Evolutionary conservation across 2,113 vertebrate species (phyloP).

Genomic region (Cromileptes altivelis): DNA sequence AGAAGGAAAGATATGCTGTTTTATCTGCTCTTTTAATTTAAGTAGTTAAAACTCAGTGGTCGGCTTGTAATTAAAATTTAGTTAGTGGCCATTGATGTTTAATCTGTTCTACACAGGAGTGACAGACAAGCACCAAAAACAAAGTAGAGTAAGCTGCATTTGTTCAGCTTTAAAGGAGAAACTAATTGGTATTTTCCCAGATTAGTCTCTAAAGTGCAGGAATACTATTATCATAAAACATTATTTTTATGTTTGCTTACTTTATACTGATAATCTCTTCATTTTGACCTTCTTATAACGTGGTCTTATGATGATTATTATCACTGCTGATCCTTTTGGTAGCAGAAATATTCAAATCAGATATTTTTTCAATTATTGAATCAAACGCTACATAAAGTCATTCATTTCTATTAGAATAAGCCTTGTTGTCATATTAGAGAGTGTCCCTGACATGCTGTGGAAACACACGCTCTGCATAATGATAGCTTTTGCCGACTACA

Average conservation of each 20-base stretch:
- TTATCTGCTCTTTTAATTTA: background rate
- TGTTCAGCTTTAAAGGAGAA: conserved; percentile 2
- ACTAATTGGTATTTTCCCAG: background rate
- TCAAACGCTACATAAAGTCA: background rate
- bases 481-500: background rate
- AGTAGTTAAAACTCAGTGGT: background rate
- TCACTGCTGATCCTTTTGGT: background rate
- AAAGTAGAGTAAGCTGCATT: conserved; percentile 9
- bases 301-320: background rate
- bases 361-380: background rate
- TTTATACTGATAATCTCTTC: background rate
- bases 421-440: background rate
- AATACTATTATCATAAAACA: background rate
- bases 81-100: conserved; percentile 6
- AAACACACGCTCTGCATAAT: conserved; percentile 8
- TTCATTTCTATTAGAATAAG: background rate
- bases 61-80: background rate
- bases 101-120: background rate
- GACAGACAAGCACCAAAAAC: background rate
- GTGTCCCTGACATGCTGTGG: background rate
- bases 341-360: background rate
- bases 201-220: background rate
- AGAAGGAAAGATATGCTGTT: background rate
- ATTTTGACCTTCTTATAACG: background rate
- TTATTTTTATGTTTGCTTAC: background rate